These are phyloP conservation scores for Cryptocephalus primarius DNA, from an alignment of 2,888 invertebrate genomes.

Conservation along the genomic window DNA sequence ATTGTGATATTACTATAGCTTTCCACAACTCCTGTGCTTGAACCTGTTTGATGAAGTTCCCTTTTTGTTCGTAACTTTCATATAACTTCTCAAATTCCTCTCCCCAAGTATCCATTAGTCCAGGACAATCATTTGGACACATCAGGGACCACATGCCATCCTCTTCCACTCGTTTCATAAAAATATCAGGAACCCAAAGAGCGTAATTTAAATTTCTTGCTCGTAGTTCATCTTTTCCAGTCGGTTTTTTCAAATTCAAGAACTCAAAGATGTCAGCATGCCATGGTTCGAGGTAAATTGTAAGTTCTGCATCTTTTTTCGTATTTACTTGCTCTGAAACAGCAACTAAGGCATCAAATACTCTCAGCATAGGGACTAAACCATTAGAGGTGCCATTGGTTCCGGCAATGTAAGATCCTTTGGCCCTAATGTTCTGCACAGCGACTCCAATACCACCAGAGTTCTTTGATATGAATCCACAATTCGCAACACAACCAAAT, in stretches of 20 bases:
- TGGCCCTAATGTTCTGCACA: slow-evolving; percentile 89
- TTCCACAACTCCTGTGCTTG: slow-evolving; percentile 86
- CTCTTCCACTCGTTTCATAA: slow-evolving; percentile 87
- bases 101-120: slow-evolving; percentile 86
- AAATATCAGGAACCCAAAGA: slow-evolving; percentile 96
- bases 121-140: slow-evolving; percentile 92
- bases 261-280: slow-evolving; percentile 96
- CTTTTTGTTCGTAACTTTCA: slow-evolving; percentile 61
- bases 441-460: slow-evolving; percentile 97
- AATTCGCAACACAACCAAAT: slow-evolving; percentile 81
- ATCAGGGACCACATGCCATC: slow-evolving; percentile 88
- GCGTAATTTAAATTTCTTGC: slow-evolving; percentile 95
- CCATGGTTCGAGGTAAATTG: slow-evolving; percentile 98
- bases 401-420: slow-evolving; percentile 79
- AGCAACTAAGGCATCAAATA: slow-evolving; percentile 88
- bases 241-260: slow-evolving; percentile 77
- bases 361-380: slow-evolving; percentile 88
- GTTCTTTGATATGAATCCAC: slow-evolving; percentile 90
- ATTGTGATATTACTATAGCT: slow-evolving; percentile 87
- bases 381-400: slow-evolving; percentile 96
- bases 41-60: slow-evolving; percentile 48
- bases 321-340: slow-evolving; percentile 98
- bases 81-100: slow-evolving; percentile 88
- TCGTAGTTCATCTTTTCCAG: slow-evolving; percentile 84
- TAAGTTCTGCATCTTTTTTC: slow-evolving; percentile 95